Evolutionary conservation across 2,888 invertebrate genomes (phyloP), one percentile per base, ranked within the genome.

Genomic region (Nipponacmea schrenckii): DNA sequence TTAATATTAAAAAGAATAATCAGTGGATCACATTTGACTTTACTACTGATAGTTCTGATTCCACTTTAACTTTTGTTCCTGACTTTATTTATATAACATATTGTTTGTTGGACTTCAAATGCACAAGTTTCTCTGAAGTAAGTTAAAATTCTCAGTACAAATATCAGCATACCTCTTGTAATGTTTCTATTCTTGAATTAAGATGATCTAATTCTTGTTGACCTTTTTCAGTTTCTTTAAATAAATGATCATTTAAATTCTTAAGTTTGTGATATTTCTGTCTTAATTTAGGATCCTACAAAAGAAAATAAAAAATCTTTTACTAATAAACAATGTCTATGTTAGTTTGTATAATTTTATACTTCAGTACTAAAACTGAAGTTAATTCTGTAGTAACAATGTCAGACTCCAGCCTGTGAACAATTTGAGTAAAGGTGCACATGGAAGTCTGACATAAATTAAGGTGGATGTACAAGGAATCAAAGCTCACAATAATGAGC

Each of bases 121-220:
- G n/a, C n/a, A 31, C 31, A 31, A 31, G 31, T 5, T 31, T 2
- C 31, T 31, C 31, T 31, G 31, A 2, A 31, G 5, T 3, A 31
- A 31, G 31, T 31, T 31, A 3, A 2, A 2, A 31, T 31, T 31
- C 31, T 31, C 31, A 31, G 31, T 31, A 31, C 2, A 4, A 93
- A 93, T 45, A 91, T 88, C 15, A 92, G 70, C 80, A 67, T 67
- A 86, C 93, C 83, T 93, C 93, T 82, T 92, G 93, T 63, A 95
- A 90, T 73, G 92, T 91, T 12, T 91, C 91, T 83, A 93, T 93
- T 80, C 92, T 92, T 46, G 91, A 90, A 77, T 91, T 92, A 15
- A 94, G 89, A 62, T 91, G 90, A 80, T 94, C 93, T 5, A 93
- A 85, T 76, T 93, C 92, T 66, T 89, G 90, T 82, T 93, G 89